Conservation (phyloP, 92 coral and sea anemone genomes). For the Zoanthus gigantus region DNA sequence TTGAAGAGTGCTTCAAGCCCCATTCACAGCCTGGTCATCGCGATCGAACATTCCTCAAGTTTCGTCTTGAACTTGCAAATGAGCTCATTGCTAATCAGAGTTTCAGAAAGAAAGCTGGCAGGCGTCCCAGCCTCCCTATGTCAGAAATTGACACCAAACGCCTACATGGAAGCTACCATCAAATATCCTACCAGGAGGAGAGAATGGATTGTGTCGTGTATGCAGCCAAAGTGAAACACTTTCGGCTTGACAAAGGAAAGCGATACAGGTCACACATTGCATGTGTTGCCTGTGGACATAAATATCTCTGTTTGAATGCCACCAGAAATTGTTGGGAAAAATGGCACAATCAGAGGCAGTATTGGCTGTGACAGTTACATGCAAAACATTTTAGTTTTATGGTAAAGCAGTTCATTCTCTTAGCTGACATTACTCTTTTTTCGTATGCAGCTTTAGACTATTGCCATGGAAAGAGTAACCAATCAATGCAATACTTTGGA, state of each 20-base stretch:
- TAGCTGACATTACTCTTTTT: neutral
- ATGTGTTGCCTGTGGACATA: slow-evolving; percentile 41
- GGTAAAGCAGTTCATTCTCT: neutral
- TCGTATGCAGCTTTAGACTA: too few relatives aligned
- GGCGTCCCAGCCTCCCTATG: slow-evolving; percentile 37
- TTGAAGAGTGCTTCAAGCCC: slow-evolving; percentile 28
- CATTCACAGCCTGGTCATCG: slow-evolving; percentile 12
- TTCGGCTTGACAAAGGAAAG: neutral
- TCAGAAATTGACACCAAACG: slow-evolving; percentile 46
- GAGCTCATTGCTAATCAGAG: slow-evolving; percentile 46
- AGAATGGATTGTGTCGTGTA: slow-evolving; percentile 31
- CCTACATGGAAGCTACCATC: slow-evolving; percentile 45
- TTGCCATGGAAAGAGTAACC: too few relatives aligned
- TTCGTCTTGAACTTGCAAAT: slow-evolving; percentile 18
- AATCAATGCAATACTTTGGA: neutral
- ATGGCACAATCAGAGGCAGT: slow-evolving; percentile 14
- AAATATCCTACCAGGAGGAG: slow-evolving; percentile 27
- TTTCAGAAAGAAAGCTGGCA: slow-evolving; percentile 30
- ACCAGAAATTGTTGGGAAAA: slow-evolving; percentile 47
- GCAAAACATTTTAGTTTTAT: neutral
- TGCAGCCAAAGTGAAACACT: slow-evolving; percentile 21
- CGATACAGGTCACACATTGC: slow-evolving; percentile 13
- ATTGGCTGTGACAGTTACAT: neutral
- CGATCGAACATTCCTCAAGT: slow-evolving; percentile 29
- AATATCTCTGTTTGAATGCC: slow-evolving; percentile 29